A percentile compares a stretch with the other conserved stretches of the same genome.
These are phyloP conservation scores for Pandion haliaetus DNA, from an alignment of 2,113 vertebrate species.

Conservation along the genomic window DNA sequence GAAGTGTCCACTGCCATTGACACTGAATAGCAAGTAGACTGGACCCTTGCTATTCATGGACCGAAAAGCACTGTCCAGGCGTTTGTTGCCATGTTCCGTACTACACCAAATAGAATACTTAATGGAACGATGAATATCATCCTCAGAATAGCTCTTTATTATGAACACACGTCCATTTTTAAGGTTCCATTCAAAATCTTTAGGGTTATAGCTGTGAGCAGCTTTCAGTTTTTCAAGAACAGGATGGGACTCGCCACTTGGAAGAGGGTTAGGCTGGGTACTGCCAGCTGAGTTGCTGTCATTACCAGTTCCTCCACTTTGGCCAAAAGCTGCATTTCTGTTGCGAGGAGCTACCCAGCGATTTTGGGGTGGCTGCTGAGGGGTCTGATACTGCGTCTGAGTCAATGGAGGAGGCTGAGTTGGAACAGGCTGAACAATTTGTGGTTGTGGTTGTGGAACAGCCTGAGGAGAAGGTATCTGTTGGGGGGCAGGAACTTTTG, in stretches of 20 bases:
- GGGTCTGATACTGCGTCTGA: conserved; percentile 85
- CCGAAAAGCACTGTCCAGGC: conserved; percentile 92
- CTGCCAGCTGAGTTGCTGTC: conserved; percentile 73
- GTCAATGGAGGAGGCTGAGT: conserved; percentile 81
- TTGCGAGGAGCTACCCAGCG: conserved; percentile 95
- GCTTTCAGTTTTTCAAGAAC: conserved; percentile 95
- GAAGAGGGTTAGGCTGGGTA: conserved; percentile 67
- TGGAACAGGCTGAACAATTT: conserved; percentile 82
- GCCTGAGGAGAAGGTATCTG: conserved; percentile 71
- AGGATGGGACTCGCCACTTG: conserved; percentile 83
- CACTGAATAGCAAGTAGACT: conserved; percentile 94
- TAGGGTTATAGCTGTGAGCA: conserved; percentile 95
- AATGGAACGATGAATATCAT: conserved; percentile 98
- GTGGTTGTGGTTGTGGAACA: conserved; percentile 73
- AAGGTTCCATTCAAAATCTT: conserved; percentile 96
- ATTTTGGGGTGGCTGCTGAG: conserved; percentile 85
- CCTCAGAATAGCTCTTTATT: conserved; percentile 98
- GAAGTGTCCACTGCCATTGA: conserved; percentile 98
- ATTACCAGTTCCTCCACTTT: conserved; percentile 71
- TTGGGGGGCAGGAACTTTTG: conserved; percentile 82
- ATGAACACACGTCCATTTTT: conserved; percentile 94
- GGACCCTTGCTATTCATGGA: conserved; percentile 88
- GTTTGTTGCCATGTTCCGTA: conserved; percentile 95
- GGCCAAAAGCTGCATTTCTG: conserved; percentile 85
- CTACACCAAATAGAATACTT: conserved; percentile 99